Evolutionary conservation across 2,888 invertebrate genomes (phyloP).

Genomic region (Athrips mouffetella): DNA sequence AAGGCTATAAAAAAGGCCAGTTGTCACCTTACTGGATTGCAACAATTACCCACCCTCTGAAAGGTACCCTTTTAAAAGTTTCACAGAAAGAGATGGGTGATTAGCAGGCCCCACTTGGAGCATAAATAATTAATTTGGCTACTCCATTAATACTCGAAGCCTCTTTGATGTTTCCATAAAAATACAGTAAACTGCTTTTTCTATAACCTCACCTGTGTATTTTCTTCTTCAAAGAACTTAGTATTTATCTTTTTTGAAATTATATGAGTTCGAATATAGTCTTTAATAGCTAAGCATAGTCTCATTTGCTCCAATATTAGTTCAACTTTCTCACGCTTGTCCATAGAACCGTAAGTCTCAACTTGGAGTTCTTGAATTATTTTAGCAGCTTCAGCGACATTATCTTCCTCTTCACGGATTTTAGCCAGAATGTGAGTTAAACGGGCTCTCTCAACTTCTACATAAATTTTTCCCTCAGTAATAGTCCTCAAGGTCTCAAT

Average conservation of each 20-base stretch:
- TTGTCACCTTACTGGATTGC: no score
- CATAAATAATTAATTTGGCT: no score
- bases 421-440: constrained; percentile 93
- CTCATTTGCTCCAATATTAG: constrained; percentile 99
- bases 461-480: constrained; percentile 99
- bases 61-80: no score
- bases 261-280: constrained; percentile 98
- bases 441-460: constrained; percentile 99
- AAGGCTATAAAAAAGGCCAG: no score
- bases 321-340: constrained; percentile 97
- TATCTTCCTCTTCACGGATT: constrained; percentile 89
- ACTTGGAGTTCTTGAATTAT: constrained; percentile 96
- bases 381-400: constrained; percentile 92
- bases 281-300: constrained; percentile 95
- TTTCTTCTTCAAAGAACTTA: constrained; percentile 96
- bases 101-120: no score
- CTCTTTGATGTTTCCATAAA: background rate
- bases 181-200: background rate
- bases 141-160: no score
- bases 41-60: no score
- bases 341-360: constrained; percentile 99
- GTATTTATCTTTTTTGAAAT: constrained; percentile 99
- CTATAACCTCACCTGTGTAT: constrained; percentile 72
- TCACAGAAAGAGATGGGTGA: no score
- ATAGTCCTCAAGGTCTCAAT: constrained; percentile 97